Percentiles rank a stretch among this genome's conserved stretches.
Conservation (phyloP, 2,797 vertebrate genomes). For the Podargus strigoides region DNA sequence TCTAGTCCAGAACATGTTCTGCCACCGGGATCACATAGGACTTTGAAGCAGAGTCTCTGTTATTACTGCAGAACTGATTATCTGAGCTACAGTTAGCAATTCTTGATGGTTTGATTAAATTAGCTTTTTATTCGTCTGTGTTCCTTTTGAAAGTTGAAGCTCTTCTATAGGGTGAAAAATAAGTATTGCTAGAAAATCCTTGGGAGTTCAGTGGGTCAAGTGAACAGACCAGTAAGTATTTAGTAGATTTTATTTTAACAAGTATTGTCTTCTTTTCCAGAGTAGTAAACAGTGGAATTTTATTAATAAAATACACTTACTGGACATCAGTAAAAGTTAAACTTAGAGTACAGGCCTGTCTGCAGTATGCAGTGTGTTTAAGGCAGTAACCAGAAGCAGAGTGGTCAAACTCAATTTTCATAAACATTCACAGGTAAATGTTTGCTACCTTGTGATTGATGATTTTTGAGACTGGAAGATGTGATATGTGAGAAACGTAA, state of each 20-base stretch:
- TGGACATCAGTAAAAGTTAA: neutral
- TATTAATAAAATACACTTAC: neutral
- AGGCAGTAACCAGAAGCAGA: neutral
- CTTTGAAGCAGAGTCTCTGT: neutral
- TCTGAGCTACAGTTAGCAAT: neutral
- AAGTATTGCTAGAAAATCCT: neutral
- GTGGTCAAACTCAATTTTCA: neutral
- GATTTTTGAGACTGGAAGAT: neutral
- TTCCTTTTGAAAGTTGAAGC: neutral
- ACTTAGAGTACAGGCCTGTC: neutral
- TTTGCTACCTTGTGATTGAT: neutral
- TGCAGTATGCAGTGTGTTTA: neutral
- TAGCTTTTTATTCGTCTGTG: neutral
- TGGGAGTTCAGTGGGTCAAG: fast-evolving
- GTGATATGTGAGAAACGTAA: neutral
- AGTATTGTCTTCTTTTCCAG: neutral
- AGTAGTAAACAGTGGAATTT: neutral
- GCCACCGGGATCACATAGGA: neutral
- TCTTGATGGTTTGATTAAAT: neutral
- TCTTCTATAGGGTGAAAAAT: neutral
- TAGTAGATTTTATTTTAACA: neutral
- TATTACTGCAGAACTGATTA: neutral
- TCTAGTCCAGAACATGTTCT: neutral
- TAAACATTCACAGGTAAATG: neutral
- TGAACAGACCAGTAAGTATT: neutral